Conservation (phyloP, 2,113 vertebrate species). For the Bufo bufo region DNA sequence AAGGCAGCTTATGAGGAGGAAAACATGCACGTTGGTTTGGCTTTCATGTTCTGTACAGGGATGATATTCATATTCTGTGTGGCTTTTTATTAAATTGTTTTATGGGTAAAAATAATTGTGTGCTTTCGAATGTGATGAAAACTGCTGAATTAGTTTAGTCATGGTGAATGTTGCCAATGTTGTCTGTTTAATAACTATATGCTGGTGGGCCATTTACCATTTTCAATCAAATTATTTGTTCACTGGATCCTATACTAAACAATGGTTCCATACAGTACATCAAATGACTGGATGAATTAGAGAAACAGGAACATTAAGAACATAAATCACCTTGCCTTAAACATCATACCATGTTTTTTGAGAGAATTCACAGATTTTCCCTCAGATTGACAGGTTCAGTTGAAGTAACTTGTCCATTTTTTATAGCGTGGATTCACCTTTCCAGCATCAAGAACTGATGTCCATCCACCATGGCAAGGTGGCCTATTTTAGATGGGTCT, state of each 20-base stretch:
- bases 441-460: no score
- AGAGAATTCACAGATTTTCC: no score
- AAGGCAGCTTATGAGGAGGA: constrained; percentile 70
- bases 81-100: constrained; percentile 69
- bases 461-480: no score
- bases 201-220: neutral
- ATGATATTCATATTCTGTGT: constrained; percentile 73
- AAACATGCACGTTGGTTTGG: constrained; percentile 64
- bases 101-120: neutral
- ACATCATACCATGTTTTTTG: no score
- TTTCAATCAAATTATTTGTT: neutral
- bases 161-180: neutral
- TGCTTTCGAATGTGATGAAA: constrained; percentile 28
- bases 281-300: neutral
- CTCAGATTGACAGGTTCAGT: neutral
- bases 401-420: neutral
- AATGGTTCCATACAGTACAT: neutral
- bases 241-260: neutral
- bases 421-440: no score
- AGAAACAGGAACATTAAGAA: neutral
- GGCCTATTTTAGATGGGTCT: no score
- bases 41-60: constrained; percentile 69
- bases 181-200: neutral
- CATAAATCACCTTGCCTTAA: neutral
- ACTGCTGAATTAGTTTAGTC: neutral